Base-by-base conservation (phyloP, 2,888 invertebrate species). In the Microctonus brassicae region DNA sequence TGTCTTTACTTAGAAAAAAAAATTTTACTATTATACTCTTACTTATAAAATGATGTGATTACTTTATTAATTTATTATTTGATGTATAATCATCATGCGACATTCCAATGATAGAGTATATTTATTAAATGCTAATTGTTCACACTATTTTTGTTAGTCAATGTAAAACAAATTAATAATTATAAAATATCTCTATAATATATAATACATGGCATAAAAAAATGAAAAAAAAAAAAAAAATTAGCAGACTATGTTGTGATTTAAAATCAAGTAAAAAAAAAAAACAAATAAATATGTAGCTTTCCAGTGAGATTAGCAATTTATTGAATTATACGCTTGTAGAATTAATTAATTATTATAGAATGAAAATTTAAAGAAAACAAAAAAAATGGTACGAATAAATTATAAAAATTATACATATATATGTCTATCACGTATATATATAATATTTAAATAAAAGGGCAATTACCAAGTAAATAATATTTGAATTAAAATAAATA, bases 251-350 rank as follows among this genome's bases (percentile, higher is more conserved):
- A 47, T 53, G 55, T 67, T 42, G 1, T 13, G 62, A 60, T 22
- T 69, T 11, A 57, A 26, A 34, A 20, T 22, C 26, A 42, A 69
- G 17, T 29, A n/a, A 34, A 42, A 24, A 39, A 24, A 39, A n/a
- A 53, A 24, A n/a, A n/a, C n/a, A n/a, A n/a, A n/a, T n/a, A n/a
- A n/a, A 47, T 17, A 42, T 73, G 58, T 70, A 71, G 73, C 68
- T 63, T 65, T 57, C 70, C 63, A 66, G 58, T 33, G 64, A 73
- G 53, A 73, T 53, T 62, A 61, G 63, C 29, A 55, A 39, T 34
- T 24, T 47, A 47, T 58, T 52, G 29, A 62, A 66, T 42, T 55
- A 60, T 57, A 73, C 69, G 73, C 75, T 75, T 73, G 69, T 75
- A 71, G 75, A 70, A 29, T 62, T 72, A 57, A 62, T 64, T 68